Evolutionary conservation across 2,113 vertebrate genomes (phyloP).

Genomic region (Hemibagrus wyckioides): DNA sequence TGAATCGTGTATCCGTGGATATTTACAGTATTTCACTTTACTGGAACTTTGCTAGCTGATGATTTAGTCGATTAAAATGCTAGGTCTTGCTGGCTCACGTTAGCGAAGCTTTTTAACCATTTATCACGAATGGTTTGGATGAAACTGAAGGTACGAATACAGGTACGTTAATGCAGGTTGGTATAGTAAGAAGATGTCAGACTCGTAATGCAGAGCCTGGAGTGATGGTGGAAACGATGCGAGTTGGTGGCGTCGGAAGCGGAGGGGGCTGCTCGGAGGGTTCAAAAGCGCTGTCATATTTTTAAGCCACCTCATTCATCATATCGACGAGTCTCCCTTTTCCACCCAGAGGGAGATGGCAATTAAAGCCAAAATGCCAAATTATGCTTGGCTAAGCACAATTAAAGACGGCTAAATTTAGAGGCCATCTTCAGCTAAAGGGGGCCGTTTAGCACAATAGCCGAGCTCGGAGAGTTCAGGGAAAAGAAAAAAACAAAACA

Average conservation of each 20-base stretch:
- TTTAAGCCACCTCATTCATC: conserved; percentile 62
- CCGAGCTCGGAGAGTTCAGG: conserved; percentile 34
- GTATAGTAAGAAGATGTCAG: neutral
- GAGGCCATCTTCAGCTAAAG: conserved; percentile 57
- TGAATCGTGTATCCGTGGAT: neutral
- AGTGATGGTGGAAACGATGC: neutral
- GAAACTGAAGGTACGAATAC: neutral
- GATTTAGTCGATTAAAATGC: neutral
- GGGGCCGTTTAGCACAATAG: conserved; percentile 59
- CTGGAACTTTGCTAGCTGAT: neutral
- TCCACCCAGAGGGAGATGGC: conserved; percentile 56
- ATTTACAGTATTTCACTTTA: neutral
- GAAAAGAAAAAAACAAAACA: neutral
- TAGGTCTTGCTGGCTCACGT: neutral
- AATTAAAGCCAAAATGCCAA: conserved; percentile 67
- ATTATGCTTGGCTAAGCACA: conserved; percentile 67
- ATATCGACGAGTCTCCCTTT: conserved; percentile 52
- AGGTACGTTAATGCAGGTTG: neutral
- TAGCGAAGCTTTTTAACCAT: neutral
- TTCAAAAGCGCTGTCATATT: conserved; percentile 52
- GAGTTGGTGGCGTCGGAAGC: conserved; percentile 2
- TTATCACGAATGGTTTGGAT: neutral
- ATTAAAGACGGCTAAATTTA: conserved; percentile 63
- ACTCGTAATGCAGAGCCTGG: neutral
- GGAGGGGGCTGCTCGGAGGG: conserved; percentile 18